A percentile compares a stretch with the other conserved stretches of the same genome.
These are phyloP conservation scores for Formica selysi DNA, from an alignment of 1,140 invertebrate genomes.

Conservation along the genomic window DNA sequence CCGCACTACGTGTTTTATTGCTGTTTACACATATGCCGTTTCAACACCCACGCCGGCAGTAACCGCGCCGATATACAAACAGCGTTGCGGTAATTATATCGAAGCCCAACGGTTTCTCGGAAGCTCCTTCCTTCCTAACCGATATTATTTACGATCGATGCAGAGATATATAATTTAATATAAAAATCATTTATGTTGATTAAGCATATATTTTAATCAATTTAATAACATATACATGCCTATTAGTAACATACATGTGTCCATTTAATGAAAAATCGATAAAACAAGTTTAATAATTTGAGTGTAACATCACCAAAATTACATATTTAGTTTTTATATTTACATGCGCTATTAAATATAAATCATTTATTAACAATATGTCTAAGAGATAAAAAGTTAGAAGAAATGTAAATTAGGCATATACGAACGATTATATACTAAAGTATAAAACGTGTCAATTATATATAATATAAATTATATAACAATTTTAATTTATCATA, in stretches of 20 bases:
- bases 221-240: no score
- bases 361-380: background rate
- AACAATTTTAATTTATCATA: background rate
- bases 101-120: conserved; percentile 71
- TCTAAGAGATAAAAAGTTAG: background rate
- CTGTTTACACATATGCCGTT: conserved; percentile 82
- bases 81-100: conserved; percentile 80
- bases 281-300: no score
- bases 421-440: background rate
- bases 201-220: no score
- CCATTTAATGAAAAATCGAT: no score
- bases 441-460: background rate
- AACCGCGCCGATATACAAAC: conserved; percentile 79
- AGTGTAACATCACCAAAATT: no score
- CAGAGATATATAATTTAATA: background rate
- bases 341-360: no score
- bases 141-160: conserved; percentile 28
- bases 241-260: no score
- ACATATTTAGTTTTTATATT: no score
- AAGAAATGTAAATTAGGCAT: background rate
- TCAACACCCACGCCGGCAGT: conserved; percentile 78
- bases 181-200: no score
- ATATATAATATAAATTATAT: background rate
- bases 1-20: conserved; percentile 79
- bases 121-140: conserved; percentile 62